phyloP scores from a whole-genome alignment of 2,113 vertebrate species.

The Sceloporus tristichus region DNA sequence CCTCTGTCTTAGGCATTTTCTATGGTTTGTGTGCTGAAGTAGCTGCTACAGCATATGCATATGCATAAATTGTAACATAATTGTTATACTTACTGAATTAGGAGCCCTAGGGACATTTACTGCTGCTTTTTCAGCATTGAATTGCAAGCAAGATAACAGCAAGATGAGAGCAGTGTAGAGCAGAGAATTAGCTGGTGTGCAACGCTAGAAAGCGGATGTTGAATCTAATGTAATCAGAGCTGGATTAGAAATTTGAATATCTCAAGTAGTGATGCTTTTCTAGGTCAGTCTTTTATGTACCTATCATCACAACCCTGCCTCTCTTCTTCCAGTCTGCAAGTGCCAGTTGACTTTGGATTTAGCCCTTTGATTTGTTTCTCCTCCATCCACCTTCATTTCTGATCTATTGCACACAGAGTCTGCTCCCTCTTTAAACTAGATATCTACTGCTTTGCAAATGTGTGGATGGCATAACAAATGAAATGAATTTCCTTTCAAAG shows the following conservation, averaged over 20 bases:
- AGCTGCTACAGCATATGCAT: constrained; percentile 23
- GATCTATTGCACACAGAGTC: background rate
- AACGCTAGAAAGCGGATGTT: constrained; percentile 31
- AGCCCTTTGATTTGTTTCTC: constrained; percentile 16
- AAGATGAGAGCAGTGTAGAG: constrained; percentile 40
- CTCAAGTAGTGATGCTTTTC: constrained; percentile 30
- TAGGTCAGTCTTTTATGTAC: constrained; percentile 24
- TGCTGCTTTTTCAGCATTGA: constrained; percentile 24
- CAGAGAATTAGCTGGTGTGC: constrained; percentile 43
- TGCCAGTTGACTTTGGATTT: background rate
- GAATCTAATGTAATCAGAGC: constrained; percentile 39
- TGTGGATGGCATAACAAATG: background rate
- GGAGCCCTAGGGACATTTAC: constrained; percentile 49
- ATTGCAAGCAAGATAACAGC: constrained; percentile 38
- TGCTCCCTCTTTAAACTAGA: background rate
- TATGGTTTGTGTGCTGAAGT: constrained; percentile 36
- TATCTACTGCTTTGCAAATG: background rate
- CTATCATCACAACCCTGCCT: background rate
- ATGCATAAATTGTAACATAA: background rate
- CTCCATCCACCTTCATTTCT: background rate
- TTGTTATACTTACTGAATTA: constrained; percentile 31
- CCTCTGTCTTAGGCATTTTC: constrained; percentile 3
- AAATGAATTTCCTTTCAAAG: background rate
- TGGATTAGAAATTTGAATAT: constrained; percentile 30
- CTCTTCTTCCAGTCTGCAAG: background rate